Base-by-base conservation (phyloP, 2,113 vertebrate genomes). In the Alethe diademata region DNA sequence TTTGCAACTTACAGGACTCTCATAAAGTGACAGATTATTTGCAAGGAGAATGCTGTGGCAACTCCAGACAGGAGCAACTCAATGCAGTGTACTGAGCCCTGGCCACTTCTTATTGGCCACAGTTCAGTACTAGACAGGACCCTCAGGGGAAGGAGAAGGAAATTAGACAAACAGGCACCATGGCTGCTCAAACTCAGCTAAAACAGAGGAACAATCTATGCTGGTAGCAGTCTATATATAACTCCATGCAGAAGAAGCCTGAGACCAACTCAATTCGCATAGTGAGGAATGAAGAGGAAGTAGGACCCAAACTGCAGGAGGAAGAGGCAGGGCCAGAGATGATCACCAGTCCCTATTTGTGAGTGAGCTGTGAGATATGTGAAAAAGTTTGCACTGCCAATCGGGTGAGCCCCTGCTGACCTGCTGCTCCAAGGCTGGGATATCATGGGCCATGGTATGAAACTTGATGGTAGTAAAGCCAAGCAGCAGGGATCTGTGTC, bases 391-490 rank as follows among this genome's bases (percentile, higher is more conserved):
- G 8, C 23, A 2, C 31, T 1, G 3, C 11, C 9, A 12, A 3
- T 18, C 0, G 1, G 36, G 12, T 35, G 43, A 67, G 14, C 17
- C 7, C 31, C 17, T 50, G 3, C 9, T 42, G 25, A 42, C 14
- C 14, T 60, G 31, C 14, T 67, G 5, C 11, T 43, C 36, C 17
- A 17, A 0, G 25, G 17, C 13, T 50, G 61, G 17, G 17, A 12
- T 45, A 26, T 67, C 10, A 9, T 22, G 23, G 47, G 13, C 33
- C 8, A 8, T 8, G 16, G 1, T 25, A 43, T 53, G 38, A 61
- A 83, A 53, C 16, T 20, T 31, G 56, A 36, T 82, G 10, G 12
- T 12, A 51, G 9, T 43, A 25, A 61, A 20, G 26, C 33, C 57
- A 45, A 45, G 33, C 16, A 54, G 14, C 47, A 23, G 28, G 26